phyloP scores from a whole-genome alignment of 2,113 vertebrate species.

The Ciconia maguari region DNA sequence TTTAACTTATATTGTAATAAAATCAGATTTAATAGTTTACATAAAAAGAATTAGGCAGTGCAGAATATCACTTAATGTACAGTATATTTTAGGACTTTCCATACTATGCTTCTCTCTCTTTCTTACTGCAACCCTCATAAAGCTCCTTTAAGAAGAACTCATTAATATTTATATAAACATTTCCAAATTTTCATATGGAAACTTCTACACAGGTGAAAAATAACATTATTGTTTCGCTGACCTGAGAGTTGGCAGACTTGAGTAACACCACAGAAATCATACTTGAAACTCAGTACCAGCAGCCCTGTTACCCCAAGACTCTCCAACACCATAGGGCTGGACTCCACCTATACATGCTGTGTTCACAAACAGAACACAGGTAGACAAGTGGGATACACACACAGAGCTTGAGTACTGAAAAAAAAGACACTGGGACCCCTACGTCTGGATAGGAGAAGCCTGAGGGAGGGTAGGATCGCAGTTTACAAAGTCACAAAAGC shows the following conservation, averaged over 20 bases:
- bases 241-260: not conserved
- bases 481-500: not conserved
- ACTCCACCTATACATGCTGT: fast-evolving
- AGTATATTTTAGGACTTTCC: not conserved
- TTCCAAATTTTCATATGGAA: not conserved
- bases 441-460: not conserved
- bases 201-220: not conserved
- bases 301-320: not conserved
- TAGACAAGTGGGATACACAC: too few species aligned
- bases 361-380: not conserved
- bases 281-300: not conserved
- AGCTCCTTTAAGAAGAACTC: not conserved
- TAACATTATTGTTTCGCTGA: not conserved
- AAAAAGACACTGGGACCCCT: too few species aligned
- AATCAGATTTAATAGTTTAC: not conserved
- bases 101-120: not conserved
- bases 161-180: not conserved
- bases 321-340: not conserved
- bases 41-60: not conserved
- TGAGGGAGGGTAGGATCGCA: not conserved
- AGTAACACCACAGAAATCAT: not conserved
- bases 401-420: not conserved
- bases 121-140: not conserved
- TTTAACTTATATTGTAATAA: conserved; percentile 17
- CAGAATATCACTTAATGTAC: not conserved